phyloP scores from a whole-genome alignment of 1,140 invertebrate genomes.

The Bactericera cockerelli region DNA sequence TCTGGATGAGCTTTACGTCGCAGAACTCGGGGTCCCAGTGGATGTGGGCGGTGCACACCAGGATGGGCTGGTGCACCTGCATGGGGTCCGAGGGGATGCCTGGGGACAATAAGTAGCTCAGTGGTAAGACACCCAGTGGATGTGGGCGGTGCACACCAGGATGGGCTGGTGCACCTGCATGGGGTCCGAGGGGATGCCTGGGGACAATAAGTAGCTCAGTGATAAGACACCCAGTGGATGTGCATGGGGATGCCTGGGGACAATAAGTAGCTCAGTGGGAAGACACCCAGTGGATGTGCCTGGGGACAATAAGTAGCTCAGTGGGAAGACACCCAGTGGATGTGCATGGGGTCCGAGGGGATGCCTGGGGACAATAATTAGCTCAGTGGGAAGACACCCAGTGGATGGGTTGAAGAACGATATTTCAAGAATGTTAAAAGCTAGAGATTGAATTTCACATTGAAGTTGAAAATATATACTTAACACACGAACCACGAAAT shows the following conservation, averaged over 20 bases:
- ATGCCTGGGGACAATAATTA: constrained; percentile 42
- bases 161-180: constrained; percentile 65
- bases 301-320: constrained; percentile 93
- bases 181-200: constrained; percentile 54
- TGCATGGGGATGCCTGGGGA: constrained; percentile 49
- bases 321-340: constrained; percentile 74
- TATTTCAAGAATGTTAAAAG: too few species aligned
- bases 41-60: constrained; percentile 96
- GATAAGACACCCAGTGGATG: constrained; percentile 47
- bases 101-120: constrained; percentile 27
- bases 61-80: constrained; percentile 63
- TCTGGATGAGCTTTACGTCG: constrained; percentile 99
- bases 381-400: too few species aligned
- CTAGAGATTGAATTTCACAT: too few species aligned
- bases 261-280: too few species aligned
- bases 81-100: constrained; percentile 54
- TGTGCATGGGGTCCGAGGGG: constrained; percentile 52
- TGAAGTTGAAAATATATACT: too few species aligned
- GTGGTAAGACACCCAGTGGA: too few species aligned
- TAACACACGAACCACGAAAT: too few species aligned
- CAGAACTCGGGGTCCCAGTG: constrained; percentile 99
- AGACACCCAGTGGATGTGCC: constrained; percentile 99
- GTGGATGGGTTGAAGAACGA: too few species aligned
- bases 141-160: constrained; percentile 93
- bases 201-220: too few species aligned